Conservation (phyloP, 2,113 vertebrate species). For the Centropristis striata region DNA sequence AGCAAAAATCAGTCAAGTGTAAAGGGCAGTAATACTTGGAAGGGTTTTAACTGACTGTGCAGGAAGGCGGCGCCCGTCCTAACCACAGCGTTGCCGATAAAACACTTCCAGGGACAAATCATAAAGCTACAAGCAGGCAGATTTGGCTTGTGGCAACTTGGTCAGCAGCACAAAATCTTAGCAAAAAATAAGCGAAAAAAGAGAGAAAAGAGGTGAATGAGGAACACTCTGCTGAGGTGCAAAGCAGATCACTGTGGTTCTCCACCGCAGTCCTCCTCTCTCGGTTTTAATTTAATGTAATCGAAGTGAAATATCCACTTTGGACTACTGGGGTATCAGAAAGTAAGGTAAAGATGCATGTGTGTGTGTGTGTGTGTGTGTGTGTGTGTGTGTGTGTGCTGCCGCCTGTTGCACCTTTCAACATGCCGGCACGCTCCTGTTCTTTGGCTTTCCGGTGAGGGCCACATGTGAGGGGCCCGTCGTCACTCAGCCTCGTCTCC, state of each 20-base stretch:
- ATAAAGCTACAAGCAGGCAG: conserved; percentile 48
- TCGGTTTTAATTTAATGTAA: conserved; percentile 42
- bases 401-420: conserved; percentile 29
- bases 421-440: conserved; percentile 6
- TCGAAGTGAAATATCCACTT: conserved; percentile 23
- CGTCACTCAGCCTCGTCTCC: neutral
- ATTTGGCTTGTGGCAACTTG: conserved; percentile 42
- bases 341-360: neutral
- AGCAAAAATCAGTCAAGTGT: conserved; percentile 32
- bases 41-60: conserved; percentile 43
- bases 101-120: conserved; percentile 52
- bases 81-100: conserved; percentile 25
- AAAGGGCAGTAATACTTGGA: conserved; percentile 36
- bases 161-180: conserved; percentile 43
- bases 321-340: conserved; percentile 4
- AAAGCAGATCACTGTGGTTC: conserved; percentile 36
- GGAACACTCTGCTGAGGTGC: conserved; percentile 28
- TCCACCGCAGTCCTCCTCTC: conserved; percentile 6
- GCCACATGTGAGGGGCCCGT: conserved; percentile 1
- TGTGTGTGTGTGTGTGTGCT: conserved; percentile 26
- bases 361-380: conserved; percentile 14
- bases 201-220: neutral
- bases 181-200: conserved; percentile 19
- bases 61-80: neutral
- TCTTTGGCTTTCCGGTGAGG: conserved; percentile 63